Base-by-base conservation (phyloP, 2,113 vertebrate genomes). In the Cathartes aura region DNA sequence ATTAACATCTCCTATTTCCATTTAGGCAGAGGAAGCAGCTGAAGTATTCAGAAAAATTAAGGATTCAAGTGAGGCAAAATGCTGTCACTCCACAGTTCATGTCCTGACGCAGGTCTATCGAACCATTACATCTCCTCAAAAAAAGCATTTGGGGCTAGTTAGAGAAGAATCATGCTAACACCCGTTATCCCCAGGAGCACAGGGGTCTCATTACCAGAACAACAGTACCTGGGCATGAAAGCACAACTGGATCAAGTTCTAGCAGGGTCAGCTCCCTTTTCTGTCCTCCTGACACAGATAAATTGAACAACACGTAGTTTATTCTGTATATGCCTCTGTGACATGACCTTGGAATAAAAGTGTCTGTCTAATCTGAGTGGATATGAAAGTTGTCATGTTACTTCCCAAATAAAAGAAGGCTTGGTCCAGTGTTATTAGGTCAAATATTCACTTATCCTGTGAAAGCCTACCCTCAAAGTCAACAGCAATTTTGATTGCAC, bases 221-320 rank as follows among this genome's bases (percentile, higher is more conserved):
- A 86, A 42, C 52, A 68, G 30, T 29, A 87, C 52, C 10, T 38
- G 56, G 14, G 18, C 0, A 0, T 60, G 72, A 93, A 94, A 94
- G 27, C 47, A 56, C 43, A 63, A 59, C 55, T 52, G 72, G 63
- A 87, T 87, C 55, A 72, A 84, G 73, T 72, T 68, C 47, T 29
- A 78, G 34, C 40, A 79, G 55, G 47, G 83, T 90, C 60, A 82
- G 42, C 21, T 93, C 19, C 47, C 43, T 72, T 53, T 81, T 75
- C 72, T 72, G 19, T 83, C 60, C 42, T 89, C 80, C 56, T 64
- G 56, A 60, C 20, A 20, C 2, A 80, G 64, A 81, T 67, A 89
- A 90, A 96, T 78, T 89, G 75, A 82, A 67, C 50, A 89, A 38
- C 36, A 92, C 15, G 4, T 22, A 47, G 43, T 67, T 90, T 84